These are phyloP conservation scores for Neopelma chrysocephalum DNA, from an alignment of 2,797 vertebrate genomes.

Conservation along the genomic window DNA sequence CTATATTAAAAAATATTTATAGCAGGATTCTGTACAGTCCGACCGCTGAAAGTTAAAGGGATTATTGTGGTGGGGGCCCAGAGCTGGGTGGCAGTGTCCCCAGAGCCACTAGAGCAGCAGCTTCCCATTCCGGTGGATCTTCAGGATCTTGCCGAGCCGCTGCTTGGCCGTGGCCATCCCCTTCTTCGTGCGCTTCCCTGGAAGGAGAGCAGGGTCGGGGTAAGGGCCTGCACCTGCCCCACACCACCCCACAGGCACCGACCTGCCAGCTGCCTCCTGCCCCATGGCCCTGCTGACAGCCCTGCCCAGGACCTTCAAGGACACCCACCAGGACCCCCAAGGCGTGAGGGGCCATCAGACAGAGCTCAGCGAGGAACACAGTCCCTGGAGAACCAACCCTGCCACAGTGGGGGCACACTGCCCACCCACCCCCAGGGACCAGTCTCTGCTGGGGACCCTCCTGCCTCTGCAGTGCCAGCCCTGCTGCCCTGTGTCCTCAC, in stretches of 20 bases:
- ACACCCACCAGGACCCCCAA: neutral
- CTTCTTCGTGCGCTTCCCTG: slow-evolving; percentile 98
- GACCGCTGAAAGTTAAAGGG: slow-evolving; percentile 94
- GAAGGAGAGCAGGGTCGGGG: neutral
- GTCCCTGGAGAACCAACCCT: neutral
- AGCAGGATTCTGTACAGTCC: slow-evolving; percentile 89
- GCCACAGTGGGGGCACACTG: fast-evolving
- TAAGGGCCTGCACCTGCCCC: neutral
- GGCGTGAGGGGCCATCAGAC: neutral
- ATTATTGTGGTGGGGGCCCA: slow-evolving; percentile 82
- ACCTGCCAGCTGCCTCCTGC: neutral
- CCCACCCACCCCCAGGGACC: neutral
- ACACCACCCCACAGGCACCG: neutral
- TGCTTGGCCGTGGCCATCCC: slow-evolving; percentile 99
- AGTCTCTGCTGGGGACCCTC: neutral
- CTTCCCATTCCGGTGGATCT: slow-evolving; percentile 98
- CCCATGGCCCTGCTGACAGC: fast-evolving
- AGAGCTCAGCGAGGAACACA: neutral
- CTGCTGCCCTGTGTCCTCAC: neutral
- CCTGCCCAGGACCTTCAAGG: neutral
- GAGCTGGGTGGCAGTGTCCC: slow-evolving; percentile 70
- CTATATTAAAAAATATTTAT: slow-evolving; percentile 95
- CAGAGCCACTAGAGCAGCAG: slow-evolving; percentile 88
- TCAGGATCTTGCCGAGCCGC: slow-evolving; percentile 99
- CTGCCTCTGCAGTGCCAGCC: neutral